phyloP scores from a whole-genome alignment of 2,797 vertebrate genomes.

The Novumbra hubbsi region DNA sequence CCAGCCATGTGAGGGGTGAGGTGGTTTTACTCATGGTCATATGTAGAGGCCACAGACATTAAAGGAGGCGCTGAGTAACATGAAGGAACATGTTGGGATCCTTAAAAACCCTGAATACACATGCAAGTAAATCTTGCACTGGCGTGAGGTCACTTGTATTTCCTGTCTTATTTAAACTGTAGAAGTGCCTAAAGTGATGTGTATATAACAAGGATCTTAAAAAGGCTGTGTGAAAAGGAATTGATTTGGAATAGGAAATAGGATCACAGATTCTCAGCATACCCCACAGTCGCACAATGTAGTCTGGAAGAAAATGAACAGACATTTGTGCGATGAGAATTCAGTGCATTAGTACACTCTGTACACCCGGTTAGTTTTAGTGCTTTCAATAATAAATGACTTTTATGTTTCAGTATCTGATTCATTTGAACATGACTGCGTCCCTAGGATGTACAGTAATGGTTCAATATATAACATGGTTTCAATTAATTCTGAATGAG shows the following conservation, averaged over 20 bases:
- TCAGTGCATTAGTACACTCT: conserved; percentile 50
- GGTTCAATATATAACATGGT: conserved; percentile 35
- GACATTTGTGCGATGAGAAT: conserved; percentile 38
- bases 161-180: conserved; percentile 71
- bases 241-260: conserved; percentile 13
- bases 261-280: background rate
- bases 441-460: conserved; percentile 37
- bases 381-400: conserved; percentile 43
- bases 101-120: conserved; percentile 27
- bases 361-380: conserved; percentile 49
- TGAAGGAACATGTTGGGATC: conserved; percentile 34
- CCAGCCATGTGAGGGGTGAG: conserved; percentile 11
- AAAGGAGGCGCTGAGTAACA: background rate
- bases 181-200: conserved; percentile 78
- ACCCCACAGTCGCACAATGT: conserved; percentile 36
- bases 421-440: conserved; percentile 33
- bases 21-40: background rate
- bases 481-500: conserved; percentile 20
- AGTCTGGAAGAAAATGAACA: conserved; percentile 30
- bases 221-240: conserved; percentile 55
- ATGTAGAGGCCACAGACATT: conserved; percentile 4
- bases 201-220: conserved; percentile 62
- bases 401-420: conserved; percentile 35
- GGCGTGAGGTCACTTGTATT: conserved; percentile 38
- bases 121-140: conserved; percentile 50